These are phyloP conservation scores for Eulemur rubriventer DNA, from an alignment of 2,797 vertebrate species.

Conservation along the genomic window DNA sequence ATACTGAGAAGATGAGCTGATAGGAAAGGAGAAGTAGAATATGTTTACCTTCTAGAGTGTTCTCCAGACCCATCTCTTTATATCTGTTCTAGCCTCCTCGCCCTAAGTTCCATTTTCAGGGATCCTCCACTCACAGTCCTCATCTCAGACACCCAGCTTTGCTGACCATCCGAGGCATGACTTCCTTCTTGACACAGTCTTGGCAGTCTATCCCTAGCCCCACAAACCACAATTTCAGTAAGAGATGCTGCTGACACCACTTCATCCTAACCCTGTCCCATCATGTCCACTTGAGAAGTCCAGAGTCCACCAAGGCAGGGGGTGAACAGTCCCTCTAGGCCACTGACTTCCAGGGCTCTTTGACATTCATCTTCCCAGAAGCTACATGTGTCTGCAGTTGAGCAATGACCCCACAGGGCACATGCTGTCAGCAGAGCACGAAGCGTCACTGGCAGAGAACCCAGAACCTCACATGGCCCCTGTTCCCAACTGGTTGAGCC, in stretches of 20 bases:
- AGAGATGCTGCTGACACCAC: not conserved
- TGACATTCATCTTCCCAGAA: not conserved
- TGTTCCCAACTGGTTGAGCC: not conserved
- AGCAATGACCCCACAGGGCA: not conserved
- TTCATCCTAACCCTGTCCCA: not conserved
- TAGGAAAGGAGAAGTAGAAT: not conserved
- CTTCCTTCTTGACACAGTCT: not conserved
- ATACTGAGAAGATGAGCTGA: not conserved
- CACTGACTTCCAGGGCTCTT: not conserved
- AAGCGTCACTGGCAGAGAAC: not conserved
- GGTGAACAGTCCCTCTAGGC: not conserved
- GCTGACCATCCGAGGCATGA: not conserved
- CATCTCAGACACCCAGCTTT: not conserved
- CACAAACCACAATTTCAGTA: not conserved
- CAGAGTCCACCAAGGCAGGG: not conserved
- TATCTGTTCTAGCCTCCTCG: not conserved
- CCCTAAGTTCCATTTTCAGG: not conserved
- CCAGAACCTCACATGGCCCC: not conserved
- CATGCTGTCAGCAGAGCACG: too few species aligned
- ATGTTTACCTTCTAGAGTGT: not conserved
- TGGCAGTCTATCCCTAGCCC: not conserved
- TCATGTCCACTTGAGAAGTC: not conserved
- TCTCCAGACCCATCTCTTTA: not conserved
- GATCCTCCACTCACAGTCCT: too few species aligned
- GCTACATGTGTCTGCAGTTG: not conserved